Evolutionary conservation across 1,140 invertebrate species (phyloP), one percentile per base, ranked within the genome.

Genomic region (Ditylenchus dipsaci): DNA sequence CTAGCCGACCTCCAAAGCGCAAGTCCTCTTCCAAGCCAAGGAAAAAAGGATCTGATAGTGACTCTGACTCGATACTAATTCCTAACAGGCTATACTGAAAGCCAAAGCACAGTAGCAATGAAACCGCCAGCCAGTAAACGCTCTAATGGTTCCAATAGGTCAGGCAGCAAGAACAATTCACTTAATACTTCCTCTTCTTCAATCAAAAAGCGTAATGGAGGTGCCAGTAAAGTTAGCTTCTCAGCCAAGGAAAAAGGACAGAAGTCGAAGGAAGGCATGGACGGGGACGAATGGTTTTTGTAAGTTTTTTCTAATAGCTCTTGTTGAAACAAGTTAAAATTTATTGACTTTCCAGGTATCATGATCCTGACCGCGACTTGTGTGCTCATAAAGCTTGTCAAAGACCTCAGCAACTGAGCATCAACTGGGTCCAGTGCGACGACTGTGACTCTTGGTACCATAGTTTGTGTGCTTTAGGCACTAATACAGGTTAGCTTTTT

Each of bases 361-460:
- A 42, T 61, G 29, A 67, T 58, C 33, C 53, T 71, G 73, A 74
- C 27, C 60, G 45, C 8, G 66, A 71, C 21, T 42, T 70, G 15
- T 73, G 74, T 26, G 23, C 73, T n/a, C 27, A 33, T 26, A 56
- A 69, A 42, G 19, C 23, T 8, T 75, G 74, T 38, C 49, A 60
- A 38, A 26, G 70, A 13, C 74, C 74, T 1, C 47, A 73, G 43
- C 21, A 75, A 19, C 47, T 56, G 45, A 68, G 61, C 29, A 68
- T 77, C 26, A 64, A 74, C 56, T 76, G 74, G 84, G 83, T 84
- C 1, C 78, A 80, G 47, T 84, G 84, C 76, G 84, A 84, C 63
- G 77, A 82, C 33, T 84, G 84, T 73, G 82, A 84, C 63, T 53
- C 79, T 33, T 84, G 84, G 84, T 84, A 81, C 38, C 84, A 84